Conservation (phyloP, 2,888 invertebrate species). For the Lordiphosa fenestrarum region DNA sequence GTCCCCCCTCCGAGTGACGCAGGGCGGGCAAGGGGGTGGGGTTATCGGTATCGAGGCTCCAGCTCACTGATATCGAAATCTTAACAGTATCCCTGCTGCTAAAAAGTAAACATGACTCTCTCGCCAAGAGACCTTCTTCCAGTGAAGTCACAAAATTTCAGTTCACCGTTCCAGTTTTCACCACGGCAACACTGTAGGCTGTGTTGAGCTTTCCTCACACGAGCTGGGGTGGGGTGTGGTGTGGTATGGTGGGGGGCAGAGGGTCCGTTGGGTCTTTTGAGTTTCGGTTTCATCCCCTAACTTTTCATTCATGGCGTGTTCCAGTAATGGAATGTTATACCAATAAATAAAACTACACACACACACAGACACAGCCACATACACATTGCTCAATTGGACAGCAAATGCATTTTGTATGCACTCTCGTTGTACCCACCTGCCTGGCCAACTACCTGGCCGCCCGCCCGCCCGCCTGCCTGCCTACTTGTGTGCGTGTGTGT, state of each 20-base stretch:
- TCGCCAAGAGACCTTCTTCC: slow-evolving; percentile 18
- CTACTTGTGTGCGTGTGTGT: neutral
- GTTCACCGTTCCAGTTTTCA: slow-evolving; percentile 43
- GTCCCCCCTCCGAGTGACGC: too few species aligned
- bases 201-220: neutral
- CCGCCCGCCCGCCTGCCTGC: neutral
- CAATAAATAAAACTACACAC: slow-evolving; percentile 36
- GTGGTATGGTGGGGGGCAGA: neutral
- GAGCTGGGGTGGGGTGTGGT: neutral
- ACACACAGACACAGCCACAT: slow-evolving; percentile 10
- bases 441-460: too few species aligned
- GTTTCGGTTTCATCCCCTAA: slow-evolving; percentile 58
- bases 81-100: too few species aligned
- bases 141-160: slow-evolving; percentile 36
- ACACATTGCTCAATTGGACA: slow-evolving; percentile 10
- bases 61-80: neutral
- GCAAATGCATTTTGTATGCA: slow-evolving; percentile 25
- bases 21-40: neutral
- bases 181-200: slow-evolving; percentile 28
- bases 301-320: slow-evolving; percentile 65
- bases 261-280: slow-evolving; percentile 41
- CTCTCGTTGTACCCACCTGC: neutral
- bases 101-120: slow-evolving; percentile 32
- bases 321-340: slow-evolving; percentile 64
- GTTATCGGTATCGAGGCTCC: slow-evolving; percentile 17